Evolutionary conservation across 2,113 vertebrate species (phyloP), one percentile per base, ranked within the genome.

Genomic region (Amblyopsis rosae): DNA sequence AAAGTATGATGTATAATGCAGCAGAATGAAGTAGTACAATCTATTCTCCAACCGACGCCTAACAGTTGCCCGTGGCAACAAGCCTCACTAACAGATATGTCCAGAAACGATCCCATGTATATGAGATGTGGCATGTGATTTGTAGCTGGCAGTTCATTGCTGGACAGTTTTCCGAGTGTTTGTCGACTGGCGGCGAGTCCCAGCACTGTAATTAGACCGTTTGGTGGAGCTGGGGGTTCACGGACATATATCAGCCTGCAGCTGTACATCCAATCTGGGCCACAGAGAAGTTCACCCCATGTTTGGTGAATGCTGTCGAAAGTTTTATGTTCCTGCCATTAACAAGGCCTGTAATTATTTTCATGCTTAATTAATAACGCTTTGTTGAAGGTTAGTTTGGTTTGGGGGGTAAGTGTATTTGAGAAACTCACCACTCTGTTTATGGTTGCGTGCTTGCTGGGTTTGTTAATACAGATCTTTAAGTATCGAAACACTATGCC

Each of bases 131-230:
- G 71, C 73, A 67, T 63, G 54, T 86, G 86, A 91, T 90, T 91
- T 88, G 89, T 70, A 71, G 62, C 73, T 46, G 56, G 76, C 76
- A 73, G 62, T 72, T 79, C 59, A 69, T 91, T 83, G 69, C 3
- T 67, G 74, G 66, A 80, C 69, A 76, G 85, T 87, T 86, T 89
- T 83, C 81, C 86, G 64, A 80, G 58, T 54, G 13, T 88, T 83
- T 84, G 83, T 89, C 73, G 75, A 76, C 72, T 88, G 82, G 79
- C 85, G 81, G 75, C 17, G 68, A 76, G 69, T 77, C 79, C 83
- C 80, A 82, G 73, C 82, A 78, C 89, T 88, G 85, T 92, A 90
- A 92, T 92, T 92, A 92, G 80, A 84, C 79, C 70, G 64, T 84
- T 81, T 83, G 82, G 74, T 85, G 79, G 81, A 75, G 79, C 82